A percentile compares a stretch with the other conserved stretches of the same genome.
These are phyloP conservation scores for Pedetes capensis DNA, from an alignment of 2,113 vertebrate species.

Conservation along the genomic window DNA sequence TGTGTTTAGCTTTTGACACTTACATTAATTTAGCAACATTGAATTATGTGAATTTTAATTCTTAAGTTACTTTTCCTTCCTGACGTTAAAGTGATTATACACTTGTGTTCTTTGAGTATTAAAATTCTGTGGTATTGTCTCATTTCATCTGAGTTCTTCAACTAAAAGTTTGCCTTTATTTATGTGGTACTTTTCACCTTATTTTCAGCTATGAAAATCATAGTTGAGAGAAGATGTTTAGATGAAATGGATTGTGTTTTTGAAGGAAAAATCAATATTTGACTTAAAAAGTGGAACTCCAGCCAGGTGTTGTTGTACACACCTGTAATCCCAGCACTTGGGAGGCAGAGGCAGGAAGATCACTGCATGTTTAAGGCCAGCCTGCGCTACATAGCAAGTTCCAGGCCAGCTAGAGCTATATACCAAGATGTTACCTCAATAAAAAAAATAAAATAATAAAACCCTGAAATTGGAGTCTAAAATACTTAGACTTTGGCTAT, in stretches of 20 bases:
- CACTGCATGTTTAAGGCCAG: too few relatives aligned
- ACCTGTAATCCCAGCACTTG: too few relatives aligned
- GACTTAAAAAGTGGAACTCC: not conserved
- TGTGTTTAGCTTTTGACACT: not conserved
- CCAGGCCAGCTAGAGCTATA: too few relatives aligned
- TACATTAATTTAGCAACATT: conserved; percentile 35
- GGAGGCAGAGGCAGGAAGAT: too few relatives aligned
- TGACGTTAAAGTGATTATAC: conserved; percentile 17
- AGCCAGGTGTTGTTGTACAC: too few relatives aligned
- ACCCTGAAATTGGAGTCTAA: too few relatives aligned
- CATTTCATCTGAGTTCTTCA: not conserved
- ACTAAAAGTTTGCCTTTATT: conserved; percentile 19
- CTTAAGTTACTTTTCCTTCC: conserved; percentile 20
- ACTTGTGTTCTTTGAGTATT: conserved; percentile 12
- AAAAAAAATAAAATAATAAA: too few relatives aligned
- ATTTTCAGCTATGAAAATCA: not conserved
- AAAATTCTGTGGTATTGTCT: not conserved
- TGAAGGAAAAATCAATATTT: not conserved
- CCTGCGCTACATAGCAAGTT: too few relatives aligned
- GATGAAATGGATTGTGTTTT: not conserved
- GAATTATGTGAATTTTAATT: not conserved
- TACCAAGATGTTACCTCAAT: too few relatives aligned
- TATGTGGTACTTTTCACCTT: conserved; percentile 4
- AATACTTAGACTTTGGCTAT: not conserved
- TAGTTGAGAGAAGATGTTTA: conserved; percentile 11